These are phyloP conservation scores for Onychostoma macrolepis DNA, from an alignment of 2,113 vertebrate species.

Conservation along the genomic window DNA sequence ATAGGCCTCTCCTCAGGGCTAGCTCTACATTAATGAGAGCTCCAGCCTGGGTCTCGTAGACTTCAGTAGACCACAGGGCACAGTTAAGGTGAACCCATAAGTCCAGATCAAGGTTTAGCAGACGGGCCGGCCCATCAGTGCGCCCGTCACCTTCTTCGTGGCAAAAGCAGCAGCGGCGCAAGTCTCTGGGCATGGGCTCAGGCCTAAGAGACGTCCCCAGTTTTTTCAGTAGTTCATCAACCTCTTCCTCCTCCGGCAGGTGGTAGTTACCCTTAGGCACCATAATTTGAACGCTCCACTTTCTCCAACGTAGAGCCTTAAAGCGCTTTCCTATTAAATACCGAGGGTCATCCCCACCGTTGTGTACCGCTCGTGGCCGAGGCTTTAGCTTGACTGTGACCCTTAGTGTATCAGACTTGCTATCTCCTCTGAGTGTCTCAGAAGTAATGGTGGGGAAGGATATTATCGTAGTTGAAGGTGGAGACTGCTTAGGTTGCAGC, in stretches of 20 bases:
- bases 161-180: constrained; percentile 93
- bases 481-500: constrained; percentile 76
- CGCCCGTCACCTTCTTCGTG: constrained; percentile 90
- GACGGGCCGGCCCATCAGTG: constrained; percentile 91
- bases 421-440: constrained; percentile 77
- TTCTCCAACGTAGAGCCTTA: constrained; percentile 89
- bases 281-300: constrained; percentile 88
- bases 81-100: constrained; percentile 95
- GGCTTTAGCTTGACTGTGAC: constrained; percentile 95
- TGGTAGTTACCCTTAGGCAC: constrained; percentile 81
- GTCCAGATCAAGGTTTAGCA: constrained; percentile 96
- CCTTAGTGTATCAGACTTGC: constrained; percentile 87
- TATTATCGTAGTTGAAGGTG: constrained; percentile 74
- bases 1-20: constrained; percentile 86
- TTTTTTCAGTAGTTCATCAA: constrained; percentile 84
- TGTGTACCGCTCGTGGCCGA: constrained; percentile 80
- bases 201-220: constrained; percentile 87
- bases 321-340: constrained; percentile 78
- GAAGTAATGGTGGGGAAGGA: constrained; percentile 81
- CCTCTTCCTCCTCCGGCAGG: constrained; percentile 84
- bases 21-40: constrained; percentile 96
- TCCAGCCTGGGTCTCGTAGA: constrained; percentile 98
- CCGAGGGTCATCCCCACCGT: constrained; percentile 66
- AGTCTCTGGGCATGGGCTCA: constrained; percentile 87
- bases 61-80: constrained; percentile 92